phyloP scores from a whole-genome alignment of 2,888 invertebrate species.

The Mechanitis messenoides region DNA sequence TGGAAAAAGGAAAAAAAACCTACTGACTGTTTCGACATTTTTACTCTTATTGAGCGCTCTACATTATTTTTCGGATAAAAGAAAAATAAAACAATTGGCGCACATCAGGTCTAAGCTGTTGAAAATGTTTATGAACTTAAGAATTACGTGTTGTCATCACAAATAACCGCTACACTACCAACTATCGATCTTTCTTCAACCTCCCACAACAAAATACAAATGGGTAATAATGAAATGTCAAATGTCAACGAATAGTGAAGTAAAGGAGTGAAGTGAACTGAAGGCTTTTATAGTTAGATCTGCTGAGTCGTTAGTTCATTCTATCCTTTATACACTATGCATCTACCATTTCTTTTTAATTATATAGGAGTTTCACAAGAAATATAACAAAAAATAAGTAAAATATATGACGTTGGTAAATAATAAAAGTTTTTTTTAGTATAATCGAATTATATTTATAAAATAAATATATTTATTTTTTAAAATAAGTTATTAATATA shows the following conservation, averaged over 20 bases:
- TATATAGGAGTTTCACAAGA: not conserved
- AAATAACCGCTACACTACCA: conserved; percentile 49
- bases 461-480: too few relatives aligned
- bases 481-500: too few relatives aligned
- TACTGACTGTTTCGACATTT: conserved; percentile 29
- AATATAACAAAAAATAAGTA: too few relatives aligned
- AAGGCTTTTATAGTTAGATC: not conserved
- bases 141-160: conserved; percentile 58
- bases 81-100: conserved; percentile 19
- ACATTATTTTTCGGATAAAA: conserved; percentile 11
- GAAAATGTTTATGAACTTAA: conserved; percentile 31
- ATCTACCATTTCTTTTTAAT: not conserved
- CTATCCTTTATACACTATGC: not conserved
- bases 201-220: conserved; percentile 29
- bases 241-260: not conserved
- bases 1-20: conserved; percentile 33
- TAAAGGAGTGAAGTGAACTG: not conserved
- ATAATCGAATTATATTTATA: too few relatives aligned
- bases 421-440: too few relatives aligned
- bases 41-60: conserved; percentile 16
- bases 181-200: conserved; percentile 44
- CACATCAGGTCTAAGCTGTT: conserved; percentile 16
- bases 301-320: not conserved
- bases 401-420: too few relatives aligned
- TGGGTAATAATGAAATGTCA: conserved; percentile 17